These are phyloP conservation scores for Cosmorhoe ocellata DNA, from an alignment of 2,888 invertebrate genomes.

Conservation along the genomic window DNA sequence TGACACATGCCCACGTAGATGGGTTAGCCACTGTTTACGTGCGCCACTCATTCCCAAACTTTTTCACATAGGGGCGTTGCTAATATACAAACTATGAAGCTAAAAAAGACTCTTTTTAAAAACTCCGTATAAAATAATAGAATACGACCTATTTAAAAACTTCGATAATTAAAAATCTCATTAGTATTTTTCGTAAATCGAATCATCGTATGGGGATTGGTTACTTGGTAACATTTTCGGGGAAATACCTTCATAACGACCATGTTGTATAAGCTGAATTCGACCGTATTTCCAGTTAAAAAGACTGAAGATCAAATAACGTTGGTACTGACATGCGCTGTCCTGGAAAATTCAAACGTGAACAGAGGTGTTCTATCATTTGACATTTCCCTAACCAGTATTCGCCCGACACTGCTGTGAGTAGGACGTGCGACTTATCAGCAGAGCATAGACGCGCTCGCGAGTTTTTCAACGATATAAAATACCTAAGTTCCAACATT, in stretches of 20 bases:
- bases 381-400: conserved; percentile 51
- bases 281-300: not conserved
- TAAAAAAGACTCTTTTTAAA: no score
- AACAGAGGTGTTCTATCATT: conserved; percentile 62
- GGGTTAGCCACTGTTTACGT: no score
- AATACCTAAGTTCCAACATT: conserved; percentile 7
- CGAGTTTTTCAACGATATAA: not conserved
- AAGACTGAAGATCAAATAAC: conserved; percentile 21
- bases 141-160: not conserved
- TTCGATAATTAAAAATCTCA: conserved; percentile 20
- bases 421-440: conserved; percentile 38
- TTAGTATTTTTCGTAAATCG: conserved; percentile 32
- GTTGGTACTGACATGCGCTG: conserved; percentile 40
- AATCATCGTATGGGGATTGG: conserved; percentile 41
- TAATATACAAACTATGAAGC: no score
- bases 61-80: no score
- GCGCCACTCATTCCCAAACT: no score
- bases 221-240: conserved; percentile 58
- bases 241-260: conserved; percentile 23
- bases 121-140: no score
- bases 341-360: conserved; percentile 40
- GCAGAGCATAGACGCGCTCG: not conserved
- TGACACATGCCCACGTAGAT: no score
- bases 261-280: not conserved
- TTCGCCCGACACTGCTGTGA: conserved; percentile 38